Evolutionary conservation across 2,888 invertebrate genomes (phyloP), one percentile per base, ranked within the genome.

Genomic region (Drosophila yooni): DNA sequence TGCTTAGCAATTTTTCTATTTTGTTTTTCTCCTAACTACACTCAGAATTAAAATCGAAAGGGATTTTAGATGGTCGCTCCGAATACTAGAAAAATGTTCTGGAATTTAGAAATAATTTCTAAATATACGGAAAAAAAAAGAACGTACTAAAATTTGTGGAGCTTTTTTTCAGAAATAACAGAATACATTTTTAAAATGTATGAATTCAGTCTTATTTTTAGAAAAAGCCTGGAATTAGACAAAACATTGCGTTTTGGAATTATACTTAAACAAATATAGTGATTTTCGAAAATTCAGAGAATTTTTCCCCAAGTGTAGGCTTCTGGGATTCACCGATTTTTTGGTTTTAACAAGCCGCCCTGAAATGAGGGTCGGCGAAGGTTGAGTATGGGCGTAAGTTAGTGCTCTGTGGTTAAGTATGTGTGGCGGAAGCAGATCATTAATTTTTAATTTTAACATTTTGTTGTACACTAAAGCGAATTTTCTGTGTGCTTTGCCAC

Each of bases 401-500:
- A 51, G 34, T 74, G 51, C 78, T 64, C 31, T 64, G 74, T 38
- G 81, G 79, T 67, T 70, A 62, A 70, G 53, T 48, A 70, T 74
- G 64, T 73, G 74, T 60, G 57, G 53, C 76, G 70, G 61, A 68
- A 81, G 67, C 70, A 71, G 66, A 77, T 81, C 75, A 88, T 88
- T 86, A 89, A 89, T 90, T 77, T 85, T 90, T 90, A 80, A 91
- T 89, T 87, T 86, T 75, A 76, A 82, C 82, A 87, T 82, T 85
- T 85, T 79, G 80, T 72, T 81, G 70, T 78, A 84, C 82, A 87
- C 82, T 81, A 78, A 84, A 75, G 78, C 76, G 83, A 80, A 82
- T 76, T 73, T 82, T 70, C 72, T 70, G 70, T 34, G 74, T 75
- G 60, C 66, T 59, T 40, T 46, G 27, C 38, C 34, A 33, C 69